Base-by-base conservation (phyloP, 2,797 vertebrate genomes). In the Molossus alvarezi region DNA sequence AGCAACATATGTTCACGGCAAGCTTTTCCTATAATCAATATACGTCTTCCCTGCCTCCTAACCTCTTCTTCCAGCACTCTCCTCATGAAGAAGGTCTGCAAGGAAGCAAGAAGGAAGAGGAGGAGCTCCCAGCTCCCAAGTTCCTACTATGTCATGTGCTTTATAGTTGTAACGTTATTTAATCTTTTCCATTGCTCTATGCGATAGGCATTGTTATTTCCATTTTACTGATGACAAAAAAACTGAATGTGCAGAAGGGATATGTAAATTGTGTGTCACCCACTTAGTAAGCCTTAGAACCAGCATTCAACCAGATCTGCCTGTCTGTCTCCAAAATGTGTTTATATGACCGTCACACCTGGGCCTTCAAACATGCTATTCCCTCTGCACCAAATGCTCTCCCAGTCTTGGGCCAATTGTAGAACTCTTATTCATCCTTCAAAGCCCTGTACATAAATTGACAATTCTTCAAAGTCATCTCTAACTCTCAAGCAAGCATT, bases 341-440 rank as follows among this genome's bases (percentile, higher is more conserved):
- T 87, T 41, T 41, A 89, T 51, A 20, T 2, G 60, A 60, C 53
- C 29, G 51, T 86, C 14, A 33, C 14, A 45, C 82, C 53, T 64
- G 6, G 8, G 18, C 65, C 58, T 79, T 90, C 67, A 41, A 48
- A 86, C 64, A 86, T 33, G 5, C 33, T 84, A 67, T 57, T 81
- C 23, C 45, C 58, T 37, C 69, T 48, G 4, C 20, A 57, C 65
- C 60, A 72, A 93, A 60, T 60, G 55, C 45, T 81, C 64, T 76
- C 71, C 20, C 14, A 45, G 60, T 62, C 64, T 67, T 67, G 20
- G 41, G 41, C 20, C 23, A 60, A 53, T 77, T 73, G 9, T 64
- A 55, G 17, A 82, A 71, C 23, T 55, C 45, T 71, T 80, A 88
- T 37, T 84, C 79, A 81, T 48, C 60, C 45, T 91, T 82, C n/a